phyloP scores from a whole-genome alignment of 2,888 invertebrate genomes.

The Aradus depressus region DNA sequence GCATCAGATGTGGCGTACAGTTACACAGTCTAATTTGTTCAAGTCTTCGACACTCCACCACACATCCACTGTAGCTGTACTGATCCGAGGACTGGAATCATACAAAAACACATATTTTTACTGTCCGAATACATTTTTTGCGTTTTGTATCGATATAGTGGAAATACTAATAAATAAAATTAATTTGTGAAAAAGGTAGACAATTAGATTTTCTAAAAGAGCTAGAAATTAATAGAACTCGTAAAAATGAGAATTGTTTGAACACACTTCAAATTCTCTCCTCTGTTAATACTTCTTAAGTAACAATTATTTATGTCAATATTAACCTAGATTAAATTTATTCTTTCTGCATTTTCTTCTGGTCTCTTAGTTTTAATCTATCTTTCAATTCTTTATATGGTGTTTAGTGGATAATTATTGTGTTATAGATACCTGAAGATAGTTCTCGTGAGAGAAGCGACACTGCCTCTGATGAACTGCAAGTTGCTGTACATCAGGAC shows the following conservation, averaged over 20 bases:
- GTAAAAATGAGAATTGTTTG: no score
- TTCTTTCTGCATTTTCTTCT: no score
- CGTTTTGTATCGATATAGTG: not conserved
- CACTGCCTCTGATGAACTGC: slow-evolving; percentile 52
- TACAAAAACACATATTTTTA: not conserved
- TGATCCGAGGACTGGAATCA: slow-evolving; percentile 42
- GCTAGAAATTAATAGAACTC: no score
- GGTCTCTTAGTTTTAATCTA: no score
- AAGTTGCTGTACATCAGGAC: slow-evolving; percentile 49
- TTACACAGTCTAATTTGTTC: slow-evolving; percentile 50
- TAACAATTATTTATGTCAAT: no score
- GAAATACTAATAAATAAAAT: not conserved
- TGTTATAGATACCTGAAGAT: slow-evolving; percentile 32
- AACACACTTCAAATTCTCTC: no score
- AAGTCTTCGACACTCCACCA: slow-evolving; percentile 55
- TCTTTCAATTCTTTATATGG: no score
- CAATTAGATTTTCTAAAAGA: no score
- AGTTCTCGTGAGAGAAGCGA: slow-evolving; percentile 55
- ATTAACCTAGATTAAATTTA: not conserved
- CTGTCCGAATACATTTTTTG: not conserved
- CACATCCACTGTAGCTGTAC: slow-evolving; percentile 64
- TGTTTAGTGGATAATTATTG: no score
- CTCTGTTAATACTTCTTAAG: no score
- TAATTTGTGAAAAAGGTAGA: not conserved
- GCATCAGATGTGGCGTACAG: slow-evolving; percentile 59